Base-by-base conservation (phyloP, 1,140 invertebrate genomes). In the Philotrypesis tridentata region DNA sequence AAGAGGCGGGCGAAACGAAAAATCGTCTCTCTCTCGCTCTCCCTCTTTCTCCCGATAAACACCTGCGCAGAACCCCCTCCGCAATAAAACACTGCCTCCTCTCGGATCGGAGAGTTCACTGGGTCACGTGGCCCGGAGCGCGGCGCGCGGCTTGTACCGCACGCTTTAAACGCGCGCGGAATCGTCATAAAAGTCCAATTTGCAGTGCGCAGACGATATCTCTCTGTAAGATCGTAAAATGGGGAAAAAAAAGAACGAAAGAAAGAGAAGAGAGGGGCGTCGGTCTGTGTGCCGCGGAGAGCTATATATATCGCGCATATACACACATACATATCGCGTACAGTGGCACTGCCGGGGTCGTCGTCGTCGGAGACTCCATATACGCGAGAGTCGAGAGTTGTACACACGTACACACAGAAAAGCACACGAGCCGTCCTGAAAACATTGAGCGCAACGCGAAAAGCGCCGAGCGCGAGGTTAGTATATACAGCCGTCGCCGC, bases 401-500 rank as follows among this genome's bases (percentile, higher is more conserved):
- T n/a, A n/a, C n/a, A n/a, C n/a, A n/a, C n/a, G n/a, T n/a, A n/a
- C n/a, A n/a, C n/a, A n/a, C n/a, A n/a, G n/a, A n/a, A n/a, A n/a
- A n/a, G n/a, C n/a, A n/a, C n/a, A n/a, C 5, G 70, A 72, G 6
- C 70, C 70, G 40, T 72, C n/a, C 70, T 72, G 37, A 40, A 72
- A 72, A 72, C 40, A n/a, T 72, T 14, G 21, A n/a, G 1, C 9
- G 61, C n/a, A n/a, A n/a, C 25, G 61, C 61, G 23, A 5, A 65
- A n/a, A n/a, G n/a, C 61, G 25, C 27, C 27, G 61, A 65, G 8
- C 27, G 25, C 61, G 27, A 25, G 12, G 23, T 65, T 27, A 65
- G 25, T 65, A 65, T 61, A 43, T 9, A 21, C 9, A 63, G n/a
- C 23, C 23, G 21, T n/a, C 21, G 7, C 61, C 9, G 8, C 11